Evolutionary conservation across 2,888 invertebrate species (phyloP).

Genomic region (Catocala sponsa): DNA sequence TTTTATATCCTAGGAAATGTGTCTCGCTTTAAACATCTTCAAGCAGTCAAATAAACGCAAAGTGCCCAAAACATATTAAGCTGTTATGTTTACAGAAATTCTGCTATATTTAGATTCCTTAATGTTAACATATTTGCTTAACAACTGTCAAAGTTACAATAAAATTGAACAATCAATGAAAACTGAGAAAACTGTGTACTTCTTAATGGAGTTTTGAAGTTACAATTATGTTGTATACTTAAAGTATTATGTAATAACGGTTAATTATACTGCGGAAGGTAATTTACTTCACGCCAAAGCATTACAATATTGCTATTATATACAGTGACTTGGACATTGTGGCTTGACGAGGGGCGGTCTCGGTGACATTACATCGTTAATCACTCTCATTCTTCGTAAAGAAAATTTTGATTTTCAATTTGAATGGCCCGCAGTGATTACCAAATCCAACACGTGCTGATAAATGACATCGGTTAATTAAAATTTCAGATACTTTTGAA

Average conservation of each 20-base stretch:
- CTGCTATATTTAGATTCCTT: not conserved
- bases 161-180: slow-evolving; percentile 46
- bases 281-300: slow-evolving; percentile 78
- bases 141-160: slow-evolving; percentile 17
- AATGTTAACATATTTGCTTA: not conserved
- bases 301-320: slow-evolving; percentile 84
- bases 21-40: slow-evolving; percentile 9
- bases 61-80: too few species aligned
- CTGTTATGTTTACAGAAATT: too few species aligned
- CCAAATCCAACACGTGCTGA: slow-evolving; percentile 74
- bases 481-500: slow-evolving; percentile 53
- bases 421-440: slow-evolving; percentile 74
- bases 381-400: slow-evolving; percentile 76
- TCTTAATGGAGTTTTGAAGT: slow-evolving; percentile 41
- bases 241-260: slow-evolving; percentile 66
- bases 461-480: slow-evolving; percentile 78
- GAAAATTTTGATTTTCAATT: slow-evolving; percentile 85
- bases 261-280: slow-evolving; percentile 76
- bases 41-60: slow-evolving; percentile 11
- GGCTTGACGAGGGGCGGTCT: slow-evolving; percentile 72
- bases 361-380: slow-evolving; percentile 83
- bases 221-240: slow-evolving; percentile 47
- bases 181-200: slow-evolving; percentile 28
- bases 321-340: slow-evolving; percentile 81
- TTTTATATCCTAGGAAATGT: slow-evolving; percentile 24